Base-by-base conservation (phyloP, 2,113 vertebrate genomes). In the Xyrauchen texanus region DNA sequence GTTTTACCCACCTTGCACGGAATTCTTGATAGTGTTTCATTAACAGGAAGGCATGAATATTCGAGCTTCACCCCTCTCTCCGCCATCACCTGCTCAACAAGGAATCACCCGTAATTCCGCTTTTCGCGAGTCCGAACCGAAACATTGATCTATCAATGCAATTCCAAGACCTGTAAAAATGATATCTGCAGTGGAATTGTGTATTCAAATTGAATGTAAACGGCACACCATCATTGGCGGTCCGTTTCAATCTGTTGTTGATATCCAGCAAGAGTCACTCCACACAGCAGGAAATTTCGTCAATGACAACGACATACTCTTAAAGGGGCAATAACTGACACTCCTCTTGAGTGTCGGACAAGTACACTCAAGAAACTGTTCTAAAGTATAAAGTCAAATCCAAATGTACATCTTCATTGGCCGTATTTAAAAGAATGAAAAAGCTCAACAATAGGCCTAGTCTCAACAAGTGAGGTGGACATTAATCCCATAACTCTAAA, bases 11-110 rank as follows among this genome's bases (percentile, higher is more conserved):
- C 92, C 92, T 85, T 84, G 90, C 77, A 79, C 87, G 88, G 68
- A 87, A 88, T 85, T 87, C 88, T 82, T 81, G 85, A 83, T 89
- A 87, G 85, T 88, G 87, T 92, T 90, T 87, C 92, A 92, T 93
- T 84, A 91, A 92, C 85, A 62, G 68, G 34, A 79, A 74, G 82
- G 70, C 67, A 63, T 58, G 57, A 67, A 67, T 58, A 62, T 63
- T 62, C 71, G 68, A 64, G 72, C 11, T 70, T 68, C 66, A 58
- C 45, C 57, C 45, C 57, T 70, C 16, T 61, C 65, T 75, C 55
- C 67, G 16, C 4, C 62, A 4, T 9, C 67, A 79, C 67, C 85
- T 76, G 83, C 21, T 51, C 51, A 71, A 45, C 68, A 13, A 49
- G 64, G 51, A 68, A 69, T 70, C 79, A 34, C 2, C 55, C 79